phyloP scores from a whole-genome alignment of 2,797 vertebrate genomes.

The Acanthis flammea region DNA sequence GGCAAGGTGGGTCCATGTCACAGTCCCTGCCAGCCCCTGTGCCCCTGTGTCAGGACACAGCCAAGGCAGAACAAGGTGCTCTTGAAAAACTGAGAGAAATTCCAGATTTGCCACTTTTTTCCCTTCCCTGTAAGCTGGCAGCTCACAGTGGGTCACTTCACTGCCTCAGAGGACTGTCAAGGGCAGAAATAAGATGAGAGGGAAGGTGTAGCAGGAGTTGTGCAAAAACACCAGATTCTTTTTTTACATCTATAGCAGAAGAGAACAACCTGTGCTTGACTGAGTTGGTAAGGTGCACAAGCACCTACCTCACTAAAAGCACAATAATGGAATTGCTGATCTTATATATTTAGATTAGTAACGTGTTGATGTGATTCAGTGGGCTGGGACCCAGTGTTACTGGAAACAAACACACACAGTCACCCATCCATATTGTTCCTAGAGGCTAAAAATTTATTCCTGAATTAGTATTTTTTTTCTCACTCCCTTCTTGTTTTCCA shows the following conservation, averaged over 20 bases:
- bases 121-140: not conserved
- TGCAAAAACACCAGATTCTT: not conserved
- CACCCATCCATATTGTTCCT: not conserved
- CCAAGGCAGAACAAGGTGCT: not conserved
- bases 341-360: not conserved
- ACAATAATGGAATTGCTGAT: not conserved
- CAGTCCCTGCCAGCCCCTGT: not conserved
- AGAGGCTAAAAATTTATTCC: not conserved
- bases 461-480: not conserved
- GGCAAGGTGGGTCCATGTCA: not conserved
- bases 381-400: not conserved
- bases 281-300: not conserved
- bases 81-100: not conserved
- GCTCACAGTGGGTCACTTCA: not conserved
- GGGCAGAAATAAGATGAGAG: not conserved
- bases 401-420: not conserved
- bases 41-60: rapidly evolving
- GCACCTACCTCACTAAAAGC: not conserved
- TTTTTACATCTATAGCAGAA: not conserved
- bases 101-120: not conserved
- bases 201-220: not conserved
- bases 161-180: not conserved
- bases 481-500: not conserved
- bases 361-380: rapidly evolving
- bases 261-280: not conserved